phyloP scores from a whole-genome alignment of 2,888 invertebrate genomes.

The Cephus runcator region DNA sequence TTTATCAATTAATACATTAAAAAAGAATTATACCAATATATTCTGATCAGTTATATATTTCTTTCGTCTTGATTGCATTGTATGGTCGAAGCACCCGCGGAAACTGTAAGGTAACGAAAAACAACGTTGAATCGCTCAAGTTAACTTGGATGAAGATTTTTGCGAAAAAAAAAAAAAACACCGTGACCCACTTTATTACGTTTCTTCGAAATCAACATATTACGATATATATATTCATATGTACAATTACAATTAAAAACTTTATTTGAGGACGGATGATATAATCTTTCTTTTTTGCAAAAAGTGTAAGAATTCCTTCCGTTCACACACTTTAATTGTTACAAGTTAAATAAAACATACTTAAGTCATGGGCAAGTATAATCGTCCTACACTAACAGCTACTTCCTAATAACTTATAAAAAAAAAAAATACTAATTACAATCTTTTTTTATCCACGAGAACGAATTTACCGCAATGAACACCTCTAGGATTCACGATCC shows the following conservation, averaged over 20 bases:
- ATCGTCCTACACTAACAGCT: constrained; percentile 56
- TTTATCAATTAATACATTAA: too few relatives aligned
- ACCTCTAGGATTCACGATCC: too few relatives aligned
- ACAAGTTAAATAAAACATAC: constrained; percentile 55
- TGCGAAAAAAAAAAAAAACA: too few relatives aligned
- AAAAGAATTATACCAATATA: too few relatives aligned
- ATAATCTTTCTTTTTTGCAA: neutral
- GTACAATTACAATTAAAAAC: constrained; percentile 7
- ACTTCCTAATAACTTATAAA: constrained; percentile 45
- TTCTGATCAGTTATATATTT: too few relatives aligned
- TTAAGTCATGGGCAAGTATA: constrained; percentile 64
- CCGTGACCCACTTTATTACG: too few relatives aligned
- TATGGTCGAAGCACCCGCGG: too few relatives aligned
- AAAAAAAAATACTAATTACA: constrained; percentile 45
- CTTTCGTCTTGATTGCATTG: too few relatives aligned
- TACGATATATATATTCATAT: constrained; percentile 1
- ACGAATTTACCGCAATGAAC: constrained; percentile 28
- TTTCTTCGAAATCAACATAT: too few relatives aligned
- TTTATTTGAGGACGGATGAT: neutral
- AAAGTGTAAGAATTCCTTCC: neutral
- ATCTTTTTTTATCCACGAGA: constrained; percentile 41
- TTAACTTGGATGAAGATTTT: too few relatives aligned
- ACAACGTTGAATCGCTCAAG: too few relatives aligned
- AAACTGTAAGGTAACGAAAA: too few relatives aligned
- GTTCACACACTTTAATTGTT: constrained; percentile 11